Percentiles rank a stretch among this genome's conserved stretches.
These are phyloP conservation scores for Chunga burmeisteri DNA, from an alignment of 2,113 vertebrate species.

Conservation along the genomic window DNA sequence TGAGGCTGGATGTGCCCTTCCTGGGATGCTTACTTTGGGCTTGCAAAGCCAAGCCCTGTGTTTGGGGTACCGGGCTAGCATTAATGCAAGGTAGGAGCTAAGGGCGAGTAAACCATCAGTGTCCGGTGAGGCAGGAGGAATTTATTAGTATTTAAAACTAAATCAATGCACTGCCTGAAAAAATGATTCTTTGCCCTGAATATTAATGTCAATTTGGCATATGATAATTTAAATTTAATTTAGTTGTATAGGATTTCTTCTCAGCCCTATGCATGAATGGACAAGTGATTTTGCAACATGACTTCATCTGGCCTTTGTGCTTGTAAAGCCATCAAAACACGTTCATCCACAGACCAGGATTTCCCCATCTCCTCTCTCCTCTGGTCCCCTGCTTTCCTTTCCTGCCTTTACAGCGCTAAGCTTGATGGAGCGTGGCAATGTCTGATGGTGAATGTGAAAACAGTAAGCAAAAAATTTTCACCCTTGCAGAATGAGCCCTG, in stretches of 20 bases:
- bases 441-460: slow-evolving; percentile 39
- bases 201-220: slow-evolving; percentile 49
- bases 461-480: slow-evolving; percentile 39
- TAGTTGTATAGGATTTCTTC: slow-evolving; percentile 24
- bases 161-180: slow-evolving; percentile 35
- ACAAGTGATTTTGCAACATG: slow-evolving; percentile 47
- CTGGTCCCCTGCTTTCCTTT: slow-evolving; percentile 6
- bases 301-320: slow-evolving; percentile 28
- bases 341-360: slow-evolving; percentile 7
- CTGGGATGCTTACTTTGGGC: neutral
- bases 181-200: slow-evolving; percentile 30
- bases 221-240: slow-evolving; percentile 53
- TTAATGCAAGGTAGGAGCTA: neutral
- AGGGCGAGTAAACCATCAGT: neutral
- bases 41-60: neutral
- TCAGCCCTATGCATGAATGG: slow-evolving; percentile 35
- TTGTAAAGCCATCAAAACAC: neutral
- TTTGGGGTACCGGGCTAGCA: neutral
- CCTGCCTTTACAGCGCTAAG: slow-evolving; percentile 29
- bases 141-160: slow-evolving; percentile 20
- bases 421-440: slow-evolving; percentile 30
- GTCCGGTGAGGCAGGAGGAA: neutral
- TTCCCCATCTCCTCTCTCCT: neutral
- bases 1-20: neutral
- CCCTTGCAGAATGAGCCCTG: slow-evolving; percentile 18